Evolutionary conservation across 2,797 vertebrate genomes (phyloP), one percentile per base, ranked within the genome.

Genomic region (Poecile montanus): DNA sequence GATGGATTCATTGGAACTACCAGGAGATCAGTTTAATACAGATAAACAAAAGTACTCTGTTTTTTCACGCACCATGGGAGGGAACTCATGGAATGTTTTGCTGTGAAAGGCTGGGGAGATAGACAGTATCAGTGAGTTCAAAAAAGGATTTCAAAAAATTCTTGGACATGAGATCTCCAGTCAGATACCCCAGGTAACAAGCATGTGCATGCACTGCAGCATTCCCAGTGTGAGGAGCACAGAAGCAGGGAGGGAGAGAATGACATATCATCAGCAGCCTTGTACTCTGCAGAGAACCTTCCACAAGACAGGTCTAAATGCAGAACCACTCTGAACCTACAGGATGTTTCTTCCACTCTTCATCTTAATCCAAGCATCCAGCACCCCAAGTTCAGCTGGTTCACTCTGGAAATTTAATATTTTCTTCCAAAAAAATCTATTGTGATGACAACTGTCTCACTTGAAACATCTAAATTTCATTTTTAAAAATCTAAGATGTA

Each of bases 381-480:
- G 26, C 8, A 9, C 14, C 9, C 29, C 45, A 63, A 65, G n/a
- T 56, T 74, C 62, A 63, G 27, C 11, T 61, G 40, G 30, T 20
- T 50, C 26, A 21, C 34, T 73, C 11, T 32, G 6, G 23, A 71
- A 36, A 16, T 60, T 67, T 23, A 38, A 58, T 26, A 26, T 12
- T 67, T 23, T n/a, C 56, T 30, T 40, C 44, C 36, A 40, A 71
- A 77, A 77, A 66, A 30, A 58, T 2, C 7, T 19, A 60, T 7
- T 0, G 1, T 7, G 16, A 74, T 1, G 30, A 29, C 6, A 71
- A 71, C 19, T 34, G 42, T 47, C 42, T 22, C 34, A 6, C 7
- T 36, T 19, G 27, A 86, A 91, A 50, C 30, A 32, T 8, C 32
- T 13, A 4, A 3, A 40, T 17, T 25, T 32, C 4, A 11, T 65